These are phyloP conservation scores for Antechinus flavipes DNA, from an alignment of 2,113 vertebrate genomes.

Conservation along the genomic window DNA sequence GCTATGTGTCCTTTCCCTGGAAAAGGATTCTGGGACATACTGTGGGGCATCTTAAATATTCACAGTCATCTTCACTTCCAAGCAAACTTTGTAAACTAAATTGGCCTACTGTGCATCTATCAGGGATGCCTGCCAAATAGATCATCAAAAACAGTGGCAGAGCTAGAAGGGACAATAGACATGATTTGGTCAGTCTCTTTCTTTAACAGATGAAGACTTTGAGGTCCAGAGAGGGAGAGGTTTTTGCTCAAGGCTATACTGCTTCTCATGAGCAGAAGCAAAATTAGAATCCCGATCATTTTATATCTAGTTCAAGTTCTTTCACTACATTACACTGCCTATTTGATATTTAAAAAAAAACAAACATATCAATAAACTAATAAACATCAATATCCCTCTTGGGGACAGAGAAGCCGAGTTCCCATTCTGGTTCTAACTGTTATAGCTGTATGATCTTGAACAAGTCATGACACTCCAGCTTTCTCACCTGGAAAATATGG, in stretches of 20 bases:
- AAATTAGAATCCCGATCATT: neutral
- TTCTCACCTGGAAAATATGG: neutral
- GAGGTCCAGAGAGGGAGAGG: neutral
- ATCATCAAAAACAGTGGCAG: neutral
- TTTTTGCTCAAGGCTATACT: neutral
- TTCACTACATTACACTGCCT: neutral
- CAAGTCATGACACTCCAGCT: neutral
- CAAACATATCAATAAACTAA: neutral
- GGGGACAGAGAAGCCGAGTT: neutral
- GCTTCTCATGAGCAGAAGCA: neutral
- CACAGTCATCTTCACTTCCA: neutral
- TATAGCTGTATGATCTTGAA: neutral
- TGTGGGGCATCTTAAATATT: neutral
- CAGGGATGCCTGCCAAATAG: neutral
- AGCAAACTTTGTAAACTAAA: neutral
- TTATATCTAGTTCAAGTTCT: neutral
- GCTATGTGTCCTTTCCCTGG: neutral
- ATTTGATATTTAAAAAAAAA: neutral
- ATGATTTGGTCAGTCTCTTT: accelerated
- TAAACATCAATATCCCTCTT: neutral
- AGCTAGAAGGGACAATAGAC: neutral
- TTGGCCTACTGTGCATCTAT: neutral
- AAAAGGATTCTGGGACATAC: neutral
- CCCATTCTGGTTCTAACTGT: neutral
- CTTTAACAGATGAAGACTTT: neutral